phyloP scores from a whole-genome alignment of 2,797 vertebrate species.

The Nyctalus aviator region DNA sequence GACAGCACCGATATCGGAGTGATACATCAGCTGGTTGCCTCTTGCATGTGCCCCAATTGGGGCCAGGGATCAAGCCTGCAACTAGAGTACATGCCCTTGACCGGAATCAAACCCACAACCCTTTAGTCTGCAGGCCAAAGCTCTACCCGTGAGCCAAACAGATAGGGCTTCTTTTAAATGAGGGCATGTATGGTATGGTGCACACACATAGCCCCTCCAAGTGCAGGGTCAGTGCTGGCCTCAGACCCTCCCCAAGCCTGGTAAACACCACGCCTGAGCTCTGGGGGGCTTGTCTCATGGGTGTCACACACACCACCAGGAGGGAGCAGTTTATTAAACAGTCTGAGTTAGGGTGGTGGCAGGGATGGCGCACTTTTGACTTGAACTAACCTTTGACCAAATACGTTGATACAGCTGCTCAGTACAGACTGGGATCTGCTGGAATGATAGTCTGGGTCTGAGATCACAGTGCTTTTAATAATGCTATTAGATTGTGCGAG shows the following conservation, averaged over 20 bases:
- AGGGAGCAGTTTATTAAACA: background rate
- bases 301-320: background rate
- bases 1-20: background rate
- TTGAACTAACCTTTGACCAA: background rate
- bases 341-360: background rate
- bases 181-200: accelerated
- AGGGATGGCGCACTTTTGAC: background rate
- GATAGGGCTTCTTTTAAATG: background rate
- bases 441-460: background rate
- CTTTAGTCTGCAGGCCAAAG: background rate
- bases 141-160: background rate
- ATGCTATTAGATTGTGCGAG: background rate
- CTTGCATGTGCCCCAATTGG: background rate
- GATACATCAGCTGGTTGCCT: background rate
- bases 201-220: background rate
- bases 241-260: background rate
- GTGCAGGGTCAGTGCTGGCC: background rate
- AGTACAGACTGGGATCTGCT: background rate
- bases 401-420: background rate
- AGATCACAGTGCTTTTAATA: background rate
- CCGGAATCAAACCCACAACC: background rate
- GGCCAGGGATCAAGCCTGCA: background rate
- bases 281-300: background rate
- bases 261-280: background rate
- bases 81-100: background rate